Evolutionary conservation across 2,888 invertebrate species (phyloP).

Genomic region (Volucella inanis): DNA sequence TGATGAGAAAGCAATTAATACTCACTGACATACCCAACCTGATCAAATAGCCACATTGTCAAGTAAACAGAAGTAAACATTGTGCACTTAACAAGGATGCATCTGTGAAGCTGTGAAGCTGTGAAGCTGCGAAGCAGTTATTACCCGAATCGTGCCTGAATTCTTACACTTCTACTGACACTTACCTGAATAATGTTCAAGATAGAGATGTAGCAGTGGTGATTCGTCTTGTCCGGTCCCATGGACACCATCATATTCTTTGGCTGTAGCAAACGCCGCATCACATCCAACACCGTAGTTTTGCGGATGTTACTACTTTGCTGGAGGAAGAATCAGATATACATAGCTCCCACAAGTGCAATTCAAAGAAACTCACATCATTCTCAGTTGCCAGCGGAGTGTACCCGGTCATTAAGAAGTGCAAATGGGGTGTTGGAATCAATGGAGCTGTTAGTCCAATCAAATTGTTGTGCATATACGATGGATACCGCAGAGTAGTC

Average conservation of each 20-base stretch:
- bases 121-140: no score
- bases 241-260: constrained; percentile 99
- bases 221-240: constrained; percentile 92
- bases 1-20: no score
- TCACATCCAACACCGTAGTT: constrained; percentile 98
- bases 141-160: no score
- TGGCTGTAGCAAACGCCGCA: constrained; percentile 97
- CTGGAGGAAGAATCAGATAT: constrained; percentile 58
- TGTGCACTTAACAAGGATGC: no score
- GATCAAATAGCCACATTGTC: not conserved
- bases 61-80: no score
- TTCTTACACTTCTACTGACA: not conserved
- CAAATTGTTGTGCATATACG: constrained; percentile 99
- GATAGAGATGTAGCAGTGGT: constrained; percentile 98
- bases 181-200: constrained; percentile 96
- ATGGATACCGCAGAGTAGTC: constrained; percentile 94
- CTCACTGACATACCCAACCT: not conserved
- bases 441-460: constrained; percentile 97
- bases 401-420: constrained; percentile 99
- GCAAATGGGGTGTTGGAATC: constrained; percentile 99
- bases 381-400: constrained; percentile 97
- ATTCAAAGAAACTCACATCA: constrained; percentile 82
- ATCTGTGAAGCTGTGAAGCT: no score
- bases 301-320: constrained; percentile 89
- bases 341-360: not conserved